Conservation (phyloP, 2,888 invertebrate genomes). For the Micropterix aruncella region DNA sequence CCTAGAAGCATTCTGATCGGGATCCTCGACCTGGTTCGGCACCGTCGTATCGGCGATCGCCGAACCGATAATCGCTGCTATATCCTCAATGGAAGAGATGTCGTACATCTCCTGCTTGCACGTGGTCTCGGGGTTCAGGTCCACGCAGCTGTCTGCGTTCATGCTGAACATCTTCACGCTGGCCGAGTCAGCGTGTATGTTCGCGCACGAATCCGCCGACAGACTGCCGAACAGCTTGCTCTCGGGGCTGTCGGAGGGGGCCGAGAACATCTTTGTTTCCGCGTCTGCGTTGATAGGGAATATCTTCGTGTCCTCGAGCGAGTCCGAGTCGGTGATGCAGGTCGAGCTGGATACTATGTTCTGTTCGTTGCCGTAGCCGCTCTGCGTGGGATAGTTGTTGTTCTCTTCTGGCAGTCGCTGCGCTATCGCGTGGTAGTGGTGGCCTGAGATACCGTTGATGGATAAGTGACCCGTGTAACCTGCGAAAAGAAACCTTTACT, state of each 20-base stretch:
- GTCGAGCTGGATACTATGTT: conserved; percentile 64
- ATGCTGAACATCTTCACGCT: conserved; percentile 37
- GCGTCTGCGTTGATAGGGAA: conserved; percentile 39
- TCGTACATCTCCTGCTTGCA: conserved; percentile 51
- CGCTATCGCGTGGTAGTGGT: conserved; percentile 77
- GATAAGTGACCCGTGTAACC: conserved; percentile 75
- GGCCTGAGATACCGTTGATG: conserved; percentile 78
- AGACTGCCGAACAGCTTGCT: conserved; percentile 32
- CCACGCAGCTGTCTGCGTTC: conserved; percentile 35
- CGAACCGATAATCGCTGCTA: conserved; percentile 76
- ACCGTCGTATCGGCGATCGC: conserved; percentile 83
- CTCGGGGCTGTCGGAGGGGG: conserved; percentile 31
- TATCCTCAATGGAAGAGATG: conserved; percentile 66
- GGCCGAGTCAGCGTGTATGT: conserved; percentile 39
- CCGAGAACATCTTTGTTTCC: conserved; percentile 30
- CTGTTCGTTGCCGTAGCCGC: conserved; percentile 47
- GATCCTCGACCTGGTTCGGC: conserved; percentile 57
- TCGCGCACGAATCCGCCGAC: conserved; percentile 21
- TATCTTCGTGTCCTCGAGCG: conserved; percentile 45
- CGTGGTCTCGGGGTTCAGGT: conserved; percentile 27
- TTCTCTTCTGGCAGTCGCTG: conserved; percentile 60
- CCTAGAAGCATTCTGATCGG: conserved; percentile 53
- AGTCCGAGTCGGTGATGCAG: conserved; percentile 49
- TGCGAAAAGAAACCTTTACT: conserved; percentile 78
- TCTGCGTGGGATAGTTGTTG: conserved; percentile 51